Evolutionary conservation across 2,888 invertebrate species (phyloP), one percentile per base, ranked within the genome.

Genomic region (Diadromus collaris): DNA sequence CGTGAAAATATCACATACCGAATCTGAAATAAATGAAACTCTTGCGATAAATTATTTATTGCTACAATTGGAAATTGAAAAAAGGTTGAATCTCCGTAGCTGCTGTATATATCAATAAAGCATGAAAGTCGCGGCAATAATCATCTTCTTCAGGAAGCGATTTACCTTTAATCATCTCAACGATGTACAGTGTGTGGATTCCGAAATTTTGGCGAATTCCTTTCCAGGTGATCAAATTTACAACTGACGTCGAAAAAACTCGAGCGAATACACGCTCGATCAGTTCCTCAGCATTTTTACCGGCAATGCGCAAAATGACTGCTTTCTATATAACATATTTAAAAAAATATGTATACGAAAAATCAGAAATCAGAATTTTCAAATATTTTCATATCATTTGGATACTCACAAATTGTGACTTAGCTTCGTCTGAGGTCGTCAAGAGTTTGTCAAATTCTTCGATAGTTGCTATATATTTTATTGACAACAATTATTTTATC

Each of bases 161-260:
- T 29, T 32, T 67, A 61, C 61, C 54, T 32, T 67, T 34, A 48
- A 67, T 51, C 32, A 51, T 67, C n/a, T 67, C 21, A 19, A 51
- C 41, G 61, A 67, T 67, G 54, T 24, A 51, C 13, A 51, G 48
- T 51, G 51, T 67, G 51, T 67, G 48, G 46, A 67, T 51, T 67
- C 24, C 54, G 34, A 51, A 51, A 19, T 61, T 61, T 61, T 61
- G 38, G 7, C 61, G 61, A 41, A 61, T 24, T 21, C 61, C 61
- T 41, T 38, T 61, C 61, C 61, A 61, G 10, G 61, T 61, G 61
- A 61, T 38, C 61, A 61, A 41, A 38, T 24, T 61, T 38, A 38
- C 61, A 9, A 61, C 61, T 61, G 60, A 61, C 60, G 60, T 61
- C 38, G 60, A 61, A 61, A 61, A 61, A 61, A 61, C 60, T 61